Evolutionary conservation across 2,888 invertebrate species (phyloP).

Genomic region (Drosophila robusta): DNA sequence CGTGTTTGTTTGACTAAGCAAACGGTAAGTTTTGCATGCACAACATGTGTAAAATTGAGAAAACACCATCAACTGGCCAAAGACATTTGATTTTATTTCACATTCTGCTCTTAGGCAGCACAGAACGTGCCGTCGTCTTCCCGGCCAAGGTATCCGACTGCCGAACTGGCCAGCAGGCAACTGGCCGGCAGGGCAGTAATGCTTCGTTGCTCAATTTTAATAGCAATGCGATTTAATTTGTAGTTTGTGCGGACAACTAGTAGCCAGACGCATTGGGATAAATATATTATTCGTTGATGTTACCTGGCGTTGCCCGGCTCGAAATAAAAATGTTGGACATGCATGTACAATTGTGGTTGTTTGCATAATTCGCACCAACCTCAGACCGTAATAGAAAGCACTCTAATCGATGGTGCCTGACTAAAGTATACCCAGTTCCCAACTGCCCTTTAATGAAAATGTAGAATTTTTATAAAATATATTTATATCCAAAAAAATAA

Average conservation of each 20-base stretch:
- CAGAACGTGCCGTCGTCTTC: slow-evolving; percentile 36
- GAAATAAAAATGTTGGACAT: no score
- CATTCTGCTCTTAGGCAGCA: slow-evolving; percentile 19
- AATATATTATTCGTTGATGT: no score
- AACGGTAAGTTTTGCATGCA: slow-evolving; percentile 53
- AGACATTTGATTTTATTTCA: slow-evolving; percentile 48
- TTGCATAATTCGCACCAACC: no score
- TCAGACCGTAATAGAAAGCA: no score
- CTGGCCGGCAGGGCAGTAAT: slow-evolving; percentile 43
- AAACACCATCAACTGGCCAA: slow-evolving; percentile 52
- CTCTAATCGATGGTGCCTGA: no score
- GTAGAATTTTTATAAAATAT: no score
- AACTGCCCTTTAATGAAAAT: no score
- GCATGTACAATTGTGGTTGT: no score
- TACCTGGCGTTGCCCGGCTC: no score
- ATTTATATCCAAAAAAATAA: no score
- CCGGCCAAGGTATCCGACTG: slow-evolving; percentile 12
- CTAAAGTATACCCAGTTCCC: no score
- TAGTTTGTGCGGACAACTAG: slow-evolving; percentile 7
- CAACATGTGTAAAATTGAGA: slow-evolving; percentile 61
- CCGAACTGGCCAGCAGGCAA: neutral
- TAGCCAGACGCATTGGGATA: no score
- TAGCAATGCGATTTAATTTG: slow-evolving; percentile 64
- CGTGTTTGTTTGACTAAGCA: slow-evolving; percentile 38
- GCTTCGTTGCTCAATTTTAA: slow-evolving; percentile 69